Evolutionary conservation across 2,888 invertebrate genomes (phyloP).

Genomic region (Hydropsyche betteni): DNA sequence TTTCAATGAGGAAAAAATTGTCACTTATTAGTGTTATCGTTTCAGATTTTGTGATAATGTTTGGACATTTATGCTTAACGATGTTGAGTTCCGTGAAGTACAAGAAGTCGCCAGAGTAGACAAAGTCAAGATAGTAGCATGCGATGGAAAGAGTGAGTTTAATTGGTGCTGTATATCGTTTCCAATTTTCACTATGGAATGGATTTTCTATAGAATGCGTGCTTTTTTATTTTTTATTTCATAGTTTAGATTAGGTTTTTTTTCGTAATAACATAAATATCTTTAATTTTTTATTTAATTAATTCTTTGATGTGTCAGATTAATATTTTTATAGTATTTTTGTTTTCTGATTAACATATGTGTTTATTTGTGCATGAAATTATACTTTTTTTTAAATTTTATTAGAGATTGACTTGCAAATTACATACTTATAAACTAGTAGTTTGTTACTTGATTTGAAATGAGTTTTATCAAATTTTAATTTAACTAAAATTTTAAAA

Average conservation of each 20-base stretch:
- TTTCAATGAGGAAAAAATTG: neutral
- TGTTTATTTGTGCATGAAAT: constrained; percentile 1
- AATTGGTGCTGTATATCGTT: constrained; percentile 51
- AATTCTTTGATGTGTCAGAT: too few species aligned
- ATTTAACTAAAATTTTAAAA: too few species aligned
- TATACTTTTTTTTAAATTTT: neutral
- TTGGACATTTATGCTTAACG: constrained; percentile 99
- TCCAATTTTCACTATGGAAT: constrained; percentile 40
- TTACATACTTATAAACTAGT: too few species aligned
- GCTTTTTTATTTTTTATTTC: constrained; percentile 14
- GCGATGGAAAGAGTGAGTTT: constrained; percentile 91
- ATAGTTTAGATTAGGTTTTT: neutral
- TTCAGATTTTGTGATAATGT: constrained; percentile 98
- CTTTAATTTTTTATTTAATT: neutral
- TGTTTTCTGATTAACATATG: neutral
- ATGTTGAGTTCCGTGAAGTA: constrained; percentile 96
- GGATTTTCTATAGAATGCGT: constrained; percentile 2
- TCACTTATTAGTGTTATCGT: constrained; percentile 44
- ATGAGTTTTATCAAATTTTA: too few species aligned
- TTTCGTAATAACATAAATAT: neutral
- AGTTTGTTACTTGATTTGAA: too few species aligned
- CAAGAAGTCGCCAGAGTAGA: constrained; percentile 92
- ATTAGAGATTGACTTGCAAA: too few species aligned
- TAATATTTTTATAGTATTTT: too few species aligned
- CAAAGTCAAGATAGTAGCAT: constrained; percentile 97